Evolutionary conservation across 2,888 invertebrate genomes (phyloP), one percentile per base, ranked within the genome.

Genomic region (Agonopterix heracliana): DNA sequence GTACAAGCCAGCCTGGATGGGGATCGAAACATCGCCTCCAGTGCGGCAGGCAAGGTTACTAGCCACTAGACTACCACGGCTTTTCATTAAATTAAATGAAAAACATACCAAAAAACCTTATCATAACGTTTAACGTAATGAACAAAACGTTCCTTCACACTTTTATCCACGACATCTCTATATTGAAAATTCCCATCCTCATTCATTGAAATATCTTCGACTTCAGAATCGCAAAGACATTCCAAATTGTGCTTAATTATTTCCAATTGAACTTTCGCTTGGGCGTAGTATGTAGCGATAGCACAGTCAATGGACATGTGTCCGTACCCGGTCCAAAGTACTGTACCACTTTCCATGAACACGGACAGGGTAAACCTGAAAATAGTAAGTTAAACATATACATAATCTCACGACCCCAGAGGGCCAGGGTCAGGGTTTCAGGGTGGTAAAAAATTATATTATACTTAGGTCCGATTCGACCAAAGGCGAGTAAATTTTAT

Each of bases 171-270:
- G 5, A 47, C 41, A 54, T 74, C 69, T 35, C 47, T 63, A 44
- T 65, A 68, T 7, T 9, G 35, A 26, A 44, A 17, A 3, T 10
- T 11, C 5, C 40, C 17, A 11, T 14, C 9, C 2, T 26, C 34
- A 9, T 1, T 14, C 7, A 17, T 9, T 10, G 10, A n/a, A 26
- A 13, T 38, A 11, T 17, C 11, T 9, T 36, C 45, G 5, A 3
- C 11, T 11, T 45, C 10, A 11, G 12, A 42, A 47, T 64, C 60
- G 48, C 66, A 58, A 43, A 73, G 51, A 52, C 63, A 54, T 45
- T 61, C 56, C 34, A 78, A 54, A 50, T 73, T 70, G 41, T 64
- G 47, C 52, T 73, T 71, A 5, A 78, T 59, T 14, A 77, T 66
- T 54, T 70, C 69, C 43, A 78, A 36, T 54, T 78, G 77, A 1